These are phyloP conservation scores for Gymnoscopelus braueri DNA, from an alignment of 2,797 vertebrate species.

Conservation along the genomic window DNA sequence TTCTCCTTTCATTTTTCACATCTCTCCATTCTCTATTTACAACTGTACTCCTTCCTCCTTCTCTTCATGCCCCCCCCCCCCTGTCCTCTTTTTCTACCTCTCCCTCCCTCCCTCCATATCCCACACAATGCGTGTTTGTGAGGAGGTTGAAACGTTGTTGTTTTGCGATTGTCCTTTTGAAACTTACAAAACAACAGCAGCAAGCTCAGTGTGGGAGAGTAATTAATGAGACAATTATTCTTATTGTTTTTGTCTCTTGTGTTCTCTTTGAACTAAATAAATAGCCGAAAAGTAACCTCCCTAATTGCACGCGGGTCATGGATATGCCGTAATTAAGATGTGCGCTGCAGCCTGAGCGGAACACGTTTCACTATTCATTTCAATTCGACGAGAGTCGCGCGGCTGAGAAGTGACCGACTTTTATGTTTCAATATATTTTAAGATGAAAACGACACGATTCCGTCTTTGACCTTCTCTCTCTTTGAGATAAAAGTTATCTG, in stretches of 20 bases:
- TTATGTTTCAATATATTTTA: no score
- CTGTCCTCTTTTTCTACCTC: constrained; percentile 17
- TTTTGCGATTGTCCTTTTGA: constrained; percentile 57
- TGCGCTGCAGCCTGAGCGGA: constrained; percentile 27
- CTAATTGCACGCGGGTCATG: constrained; percentile 64
- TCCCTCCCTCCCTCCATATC: constrained; percentile 41
- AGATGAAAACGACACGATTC: no score
- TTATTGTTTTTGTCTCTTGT: constrained; percentile 38
- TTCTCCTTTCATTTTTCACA: not conserved
- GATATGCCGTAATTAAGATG: constrained; percentile 59
- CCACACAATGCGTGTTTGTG: constrained; percentile 57
- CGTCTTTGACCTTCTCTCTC: no score
- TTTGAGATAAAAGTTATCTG: no score
- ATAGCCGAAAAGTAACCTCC: constrained; percentile 67
- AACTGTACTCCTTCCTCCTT: not conserved
- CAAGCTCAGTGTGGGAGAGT: constrained; percentile 60
- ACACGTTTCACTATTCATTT: constrained; percentile 13
- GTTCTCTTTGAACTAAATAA: constrained; percentile 65
- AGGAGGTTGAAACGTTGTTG: constrained; percentile 54
- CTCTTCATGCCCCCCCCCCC: not conserved
- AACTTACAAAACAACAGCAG: constrained; percentile 60
- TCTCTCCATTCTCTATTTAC: constrained; percentile 27
- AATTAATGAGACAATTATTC: constrained; percentile 76
- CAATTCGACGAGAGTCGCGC: no score
- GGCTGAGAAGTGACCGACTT: no score